Evolutionary conservation across 2,113 vertebrate species (phyloP).

Genomic region (Anarrhichthys ocellatus): DNA sequence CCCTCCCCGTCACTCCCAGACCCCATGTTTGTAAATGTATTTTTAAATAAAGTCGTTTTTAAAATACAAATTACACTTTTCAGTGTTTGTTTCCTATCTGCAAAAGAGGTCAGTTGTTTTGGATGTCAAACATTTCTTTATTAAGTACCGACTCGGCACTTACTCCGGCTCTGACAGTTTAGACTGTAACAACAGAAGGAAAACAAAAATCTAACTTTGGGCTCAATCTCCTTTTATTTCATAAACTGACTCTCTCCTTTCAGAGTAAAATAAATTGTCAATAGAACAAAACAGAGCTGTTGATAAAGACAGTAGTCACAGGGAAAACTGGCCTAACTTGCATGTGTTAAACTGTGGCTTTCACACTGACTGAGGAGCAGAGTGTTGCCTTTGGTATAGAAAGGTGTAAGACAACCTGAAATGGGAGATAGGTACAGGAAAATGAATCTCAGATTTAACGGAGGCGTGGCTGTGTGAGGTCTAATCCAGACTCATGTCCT

Average conservation of each 20-base stretch:
- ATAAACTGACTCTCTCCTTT: no score
- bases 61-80: conserved; percentile 9
- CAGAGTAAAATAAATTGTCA: no score
- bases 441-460: not conserved
- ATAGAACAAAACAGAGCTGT: not conserved
- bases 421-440: not conserved
- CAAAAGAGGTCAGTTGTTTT: not conserved
- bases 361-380: conserved; percentile 19
- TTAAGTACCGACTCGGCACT: not conserved
- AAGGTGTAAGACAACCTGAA: not conserved
- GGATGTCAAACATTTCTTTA: conserved; percentile 13
- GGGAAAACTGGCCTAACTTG: not conserved
- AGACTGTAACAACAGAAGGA: not conserved
- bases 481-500: conserved; percentile 98
- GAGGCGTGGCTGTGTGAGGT: not conserved
- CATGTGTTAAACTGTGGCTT: not conserved
- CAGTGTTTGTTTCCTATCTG: not conserved
- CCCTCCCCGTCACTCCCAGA: not conserved
- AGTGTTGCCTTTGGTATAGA: conserved; percentile 26
- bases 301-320: not conserved
- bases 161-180: not conserved
- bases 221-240: not conserved
- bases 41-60: conserved; percentile 70
- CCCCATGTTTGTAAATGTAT: conserved; percentile 47
- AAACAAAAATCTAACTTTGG: not conserved